A percentile compares a stretch with the other conserved stretches of the same genome.
Conservation (phyloP, 1,140 invertebrate species). For the Meteorus sp. region DNA sequence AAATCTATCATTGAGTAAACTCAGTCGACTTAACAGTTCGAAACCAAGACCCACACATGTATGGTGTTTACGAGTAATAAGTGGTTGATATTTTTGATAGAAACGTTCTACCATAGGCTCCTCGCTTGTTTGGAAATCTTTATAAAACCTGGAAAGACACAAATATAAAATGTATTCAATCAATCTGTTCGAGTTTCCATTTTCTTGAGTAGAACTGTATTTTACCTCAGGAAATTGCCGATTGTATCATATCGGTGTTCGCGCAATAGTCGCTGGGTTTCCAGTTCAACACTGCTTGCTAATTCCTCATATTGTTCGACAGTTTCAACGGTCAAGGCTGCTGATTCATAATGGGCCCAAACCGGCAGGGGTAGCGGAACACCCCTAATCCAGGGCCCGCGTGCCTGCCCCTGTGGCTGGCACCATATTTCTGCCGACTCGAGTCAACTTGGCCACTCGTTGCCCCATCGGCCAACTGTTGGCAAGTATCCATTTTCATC, state of each 20-base stretch:
- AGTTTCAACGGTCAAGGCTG: constrained; percentile 60
- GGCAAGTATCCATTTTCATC: constrained; percentile 69
- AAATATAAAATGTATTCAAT: constrained; percentile 17
- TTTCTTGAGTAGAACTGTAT: neutral
- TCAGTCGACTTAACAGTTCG: constrained; percentile 70
- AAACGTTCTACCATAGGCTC: constrained; percentile 67
- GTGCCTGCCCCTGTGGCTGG: constrained; percentile 60
- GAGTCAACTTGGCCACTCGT: constrained; percentile 93
- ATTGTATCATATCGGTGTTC: constrained; percentile 85
- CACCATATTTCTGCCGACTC: constrained; percentile 62
- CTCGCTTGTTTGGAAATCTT: constrained; percentile 68
- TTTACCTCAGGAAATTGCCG: constrained; percentile 74
- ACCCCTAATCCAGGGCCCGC: constrained; percentile 57
- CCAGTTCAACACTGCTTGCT: constrained; percentile 72
- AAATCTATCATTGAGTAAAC: constrained; percentile 61
- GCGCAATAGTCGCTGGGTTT: constrained; percentile 74
- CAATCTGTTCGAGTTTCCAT: constrained; percentile 12
- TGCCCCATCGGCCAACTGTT: constrained; percentile 81
- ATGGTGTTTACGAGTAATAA: constrained; percentile 75
- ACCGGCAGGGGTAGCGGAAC: constrained; percentile 58
- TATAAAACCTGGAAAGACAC: constrained; percentile 65
- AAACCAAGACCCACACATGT: constrained; percentile 87
- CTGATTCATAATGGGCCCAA: constrained; percentile 57
- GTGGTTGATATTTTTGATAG: constrained; percentile 74
- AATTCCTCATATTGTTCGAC: constrained; percentile 79